Percentiles rank a stretch among this genome's conserved stretches.
These are phyloP conservation scores for Colletes latitarsis DNA, from an alignment of 1,140 invertebrate species.

Conservation along the genomic window DNA sequence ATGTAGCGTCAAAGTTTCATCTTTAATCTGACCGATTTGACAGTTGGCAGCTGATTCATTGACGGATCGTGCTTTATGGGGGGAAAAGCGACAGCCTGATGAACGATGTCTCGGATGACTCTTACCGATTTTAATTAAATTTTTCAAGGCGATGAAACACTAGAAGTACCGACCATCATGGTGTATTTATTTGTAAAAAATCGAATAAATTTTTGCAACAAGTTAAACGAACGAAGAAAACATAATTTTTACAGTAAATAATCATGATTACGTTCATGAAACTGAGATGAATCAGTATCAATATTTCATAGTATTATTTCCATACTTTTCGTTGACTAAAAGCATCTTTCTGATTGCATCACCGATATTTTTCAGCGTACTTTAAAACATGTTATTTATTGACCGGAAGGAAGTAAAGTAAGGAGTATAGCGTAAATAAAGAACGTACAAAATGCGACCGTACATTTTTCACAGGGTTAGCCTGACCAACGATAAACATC, in stretches of 20 bases:
- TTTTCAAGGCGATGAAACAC: no score
- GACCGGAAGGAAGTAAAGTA: neutral
- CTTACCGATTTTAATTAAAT: no score
- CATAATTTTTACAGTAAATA: neutral
- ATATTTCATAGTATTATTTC: neutral
- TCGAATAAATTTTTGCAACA: no score
- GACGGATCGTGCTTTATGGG: no score
- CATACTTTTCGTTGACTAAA: neutral
- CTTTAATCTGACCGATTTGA: no score
- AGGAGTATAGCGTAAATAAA: neutral
- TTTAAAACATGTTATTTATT: constrained; percentile 31
- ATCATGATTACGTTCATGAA: neutral
- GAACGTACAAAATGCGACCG: neutral
- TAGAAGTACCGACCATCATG: no score
- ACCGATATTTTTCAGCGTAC: constrained; percentile 1
- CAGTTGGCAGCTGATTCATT: no score
- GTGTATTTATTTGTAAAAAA: no score
- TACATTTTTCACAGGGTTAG: constrained; percentile 18
- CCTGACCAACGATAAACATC: constrained; percentile 34
- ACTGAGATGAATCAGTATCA: neutral
- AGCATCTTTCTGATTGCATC: neutral
- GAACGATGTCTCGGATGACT: no score
- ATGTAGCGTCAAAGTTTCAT: no score
- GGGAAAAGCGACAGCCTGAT: no score
- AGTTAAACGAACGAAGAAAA: no score